Conservation (phyloP, 2,113 vertebrate species). For the Anthoscopus minutus region DNA sequence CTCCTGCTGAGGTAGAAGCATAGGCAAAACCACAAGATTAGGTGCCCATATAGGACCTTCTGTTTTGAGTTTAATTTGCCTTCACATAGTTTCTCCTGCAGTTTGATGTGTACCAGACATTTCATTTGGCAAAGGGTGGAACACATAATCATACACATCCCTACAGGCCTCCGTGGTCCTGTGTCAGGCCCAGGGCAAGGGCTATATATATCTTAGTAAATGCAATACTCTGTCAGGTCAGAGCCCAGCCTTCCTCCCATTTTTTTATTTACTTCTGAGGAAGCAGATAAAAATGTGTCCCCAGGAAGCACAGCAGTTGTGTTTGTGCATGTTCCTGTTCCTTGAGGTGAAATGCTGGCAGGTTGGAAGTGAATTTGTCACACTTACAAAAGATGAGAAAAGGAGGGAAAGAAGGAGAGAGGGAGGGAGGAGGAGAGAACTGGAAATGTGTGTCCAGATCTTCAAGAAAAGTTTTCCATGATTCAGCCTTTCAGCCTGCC, state of each 20-base stretch:
- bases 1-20: background rate
- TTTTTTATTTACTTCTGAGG: conserved; percentile 1
- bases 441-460: background rate
- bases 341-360: conserved; percentile 22
- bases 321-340: background rate
- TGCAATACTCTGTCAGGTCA: background rate
- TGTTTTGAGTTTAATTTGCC: background rate
- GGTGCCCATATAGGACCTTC: background rate
- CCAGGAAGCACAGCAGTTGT: background rate
- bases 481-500: background rate
- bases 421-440: background rate
- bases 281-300: background rate
- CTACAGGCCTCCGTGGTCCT: background rate
- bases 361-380: background rate
- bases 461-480: background rate
- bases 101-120: background rate
- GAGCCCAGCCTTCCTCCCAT: background rate
- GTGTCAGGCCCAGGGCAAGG: background rate
- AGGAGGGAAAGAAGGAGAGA: background rate
- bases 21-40: background rate
- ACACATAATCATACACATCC: background rate
- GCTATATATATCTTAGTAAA: background rate
- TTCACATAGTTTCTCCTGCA: background rate
- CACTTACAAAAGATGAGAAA: background rate
- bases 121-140: background rate